Evolutionary conservation across 1,140 invertebrate genomes (phyloP), one percentile per base, ranked within the genome.

Genomic region (Drosophila arawakana): DNA sequence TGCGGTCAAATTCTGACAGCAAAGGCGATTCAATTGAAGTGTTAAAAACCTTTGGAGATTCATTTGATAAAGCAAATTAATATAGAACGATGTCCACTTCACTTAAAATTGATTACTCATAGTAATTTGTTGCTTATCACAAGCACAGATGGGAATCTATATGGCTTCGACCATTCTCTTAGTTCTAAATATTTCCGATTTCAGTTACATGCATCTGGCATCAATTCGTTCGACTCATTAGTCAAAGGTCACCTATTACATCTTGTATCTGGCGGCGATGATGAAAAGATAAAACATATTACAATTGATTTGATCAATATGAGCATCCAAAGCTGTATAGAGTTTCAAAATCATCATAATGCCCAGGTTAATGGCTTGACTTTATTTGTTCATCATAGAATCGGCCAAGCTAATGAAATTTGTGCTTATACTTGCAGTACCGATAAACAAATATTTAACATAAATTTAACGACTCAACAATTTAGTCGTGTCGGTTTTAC

Each of bases 191-290:
- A 11, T 9, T 71, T 91, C 8, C 43, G 75, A 15, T 60, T 72
- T 0, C 49, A 80, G n/a, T 65, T 91, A 39, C 91, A 92, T 34
- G 49, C 52, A 5, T 75, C 80, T 6, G 91, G 91, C 2, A 72
- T 92, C 3, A 92, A 92, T 78, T 59, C 80, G 0, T 75, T 92
- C 5, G 76, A 90, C 43, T 62, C 79, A 41, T 25, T 66, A 7
- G 49, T 66, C 2, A 46, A 81, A 34, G 9, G 8, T 0, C 7
- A 67, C 1, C 18, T 21, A 13, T n/a, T 91, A 37, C 78, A 88
- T 50, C 34, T 92, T 2, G 34, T 91, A 7, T 82, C 91, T 6
- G 91, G 91, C 4, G 90, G 91, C 0, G 91, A 92, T 62, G 91
- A 92, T 65, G 90, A 92, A 60, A 67, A 52, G 2, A 57, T 92